Conservation (phyloP, 2,113 vertebrate genomes). For the Paratilapia polleni region DNA sequence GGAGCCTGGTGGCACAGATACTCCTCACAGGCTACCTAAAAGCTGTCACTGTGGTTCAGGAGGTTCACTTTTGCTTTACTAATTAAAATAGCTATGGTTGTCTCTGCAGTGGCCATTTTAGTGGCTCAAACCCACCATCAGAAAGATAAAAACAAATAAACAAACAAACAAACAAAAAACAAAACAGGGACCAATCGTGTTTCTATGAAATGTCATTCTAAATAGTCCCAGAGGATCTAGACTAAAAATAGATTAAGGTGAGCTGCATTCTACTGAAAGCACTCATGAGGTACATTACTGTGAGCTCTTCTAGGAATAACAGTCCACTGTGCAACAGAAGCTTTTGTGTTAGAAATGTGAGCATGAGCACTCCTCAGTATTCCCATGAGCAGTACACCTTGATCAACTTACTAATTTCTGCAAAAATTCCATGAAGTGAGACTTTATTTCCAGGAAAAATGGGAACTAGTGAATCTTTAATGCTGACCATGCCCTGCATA, state of each 20-base stretch:
- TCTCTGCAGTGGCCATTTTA: background rate
- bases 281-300: background rate
- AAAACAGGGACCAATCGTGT: background rate
- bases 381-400: background rate
- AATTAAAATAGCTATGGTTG: rapidly evolving
- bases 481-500: background rate
- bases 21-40: no score
- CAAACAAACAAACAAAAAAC: background rate
- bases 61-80: background rate
- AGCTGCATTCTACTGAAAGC: background rate
- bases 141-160: background rate
- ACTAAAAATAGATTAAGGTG: no score
- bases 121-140: background rate
- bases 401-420: background rate
- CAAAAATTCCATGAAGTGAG: background rate
- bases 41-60: background rate
- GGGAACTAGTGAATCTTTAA: background rate
- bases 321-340: background rate
- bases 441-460: background rate
- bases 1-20: no score
- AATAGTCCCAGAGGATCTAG: background rate
- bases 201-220: background rate
- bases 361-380: background rate
- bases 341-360: background rate
- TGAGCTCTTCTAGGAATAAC: background rate